phyloP scores from a whole-genome alignment of 2,888 invertebrate genomes.

The Incurvaria masculella region DNA sequence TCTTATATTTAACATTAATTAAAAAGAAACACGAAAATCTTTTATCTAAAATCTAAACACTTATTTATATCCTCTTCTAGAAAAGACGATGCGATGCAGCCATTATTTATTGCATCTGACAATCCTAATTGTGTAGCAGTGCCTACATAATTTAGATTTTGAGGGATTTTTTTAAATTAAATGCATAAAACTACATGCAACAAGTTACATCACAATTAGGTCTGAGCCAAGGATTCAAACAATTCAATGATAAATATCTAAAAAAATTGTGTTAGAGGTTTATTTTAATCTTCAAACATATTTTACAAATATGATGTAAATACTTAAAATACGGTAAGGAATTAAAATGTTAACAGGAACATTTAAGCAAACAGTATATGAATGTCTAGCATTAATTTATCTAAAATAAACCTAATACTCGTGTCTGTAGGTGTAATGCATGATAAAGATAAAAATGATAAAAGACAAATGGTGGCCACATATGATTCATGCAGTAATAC shows the following conservation, averaged over 20 bases:
- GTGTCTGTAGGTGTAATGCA: not conserved
- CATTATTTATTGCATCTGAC: too few relatives aligned
- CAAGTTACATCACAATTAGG: not conserved
- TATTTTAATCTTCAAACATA: not conserved
- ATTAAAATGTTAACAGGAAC: not conserved
- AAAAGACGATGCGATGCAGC: too few relatives aligned
- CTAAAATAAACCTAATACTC: not conserved
- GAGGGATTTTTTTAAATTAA: too few relatives aligned
- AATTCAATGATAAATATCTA: not conserved
- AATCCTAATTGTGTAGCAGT: too few relatives aligned
- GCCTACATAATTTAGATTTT: too few relatives aligned
- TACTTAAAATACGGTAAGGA: not conserved
- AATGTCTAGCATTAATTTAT: not conserved
- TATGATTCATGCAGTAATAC: too few relatives aligned
- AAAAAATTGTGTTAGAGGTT: not conserved
- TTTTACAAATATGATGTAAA: conserved; percentile 1
- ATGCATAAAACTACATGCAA: not conserved
- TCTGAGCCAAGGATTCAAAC: not conserved
- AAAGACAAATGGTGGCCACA: too few relatives aligned
- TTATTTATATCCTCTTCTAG: too few relatives aligned
- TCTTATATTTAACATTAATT: too few relatives aligned
- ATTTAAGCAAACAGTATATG: not conserved
- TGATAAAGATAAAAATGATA: too few relatives aligned
- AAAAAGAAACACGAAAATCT: too few relatives aligned
- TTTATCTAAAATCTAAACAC: too few relatives aligned